Base-by-base conservation (phyloP, 2,888 invertebrate genomes). In the Alcis repandata region DNA sequence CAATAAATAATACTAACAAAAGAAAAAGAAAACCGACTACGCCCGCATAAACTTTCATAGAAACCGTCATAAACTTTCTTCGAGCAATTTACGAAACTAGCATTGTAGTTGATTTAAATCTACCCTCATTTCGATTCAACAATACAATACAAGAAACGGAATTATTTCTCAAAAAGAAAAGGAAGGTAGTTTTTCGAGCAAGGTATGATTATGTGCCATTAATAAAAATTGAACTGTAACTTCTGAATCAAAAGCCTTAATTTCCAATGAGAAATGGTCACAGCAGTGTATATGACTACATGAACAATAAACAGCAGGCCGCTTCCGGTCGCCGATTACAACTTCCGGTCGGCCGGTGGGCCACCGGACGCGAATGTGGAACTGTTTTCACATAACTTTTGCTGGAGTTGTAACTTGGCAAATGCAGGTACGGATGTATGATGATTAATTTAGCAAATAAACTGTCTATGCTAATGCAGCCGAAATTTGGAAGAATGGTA, bases 321-420 rank as follows among this genome's bases (percentile, higher is more conserved):
- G 69, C 76, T 78, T 83, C 83, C 83, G 79, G 76, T 72, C 69
- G 63, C 75, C 79, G 80, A 79, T 83, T 79, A 80, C 83, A 69
- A 76, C 72, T 78, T 83, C 83, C 82, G 79, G 74, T 51, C 63
- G 66, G 61, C 59, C 70, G 74, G 77, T 66, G 22, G 33, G 59
- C 69, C 70, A 65, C 68, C 82, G 80, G 82, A 80, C 66, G 79
- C 73, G 69, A 64, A 69, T 71, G 71, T 72, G 73, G 70, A 76
- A 72, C 73, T 73, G 69, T 81, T 80, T 78, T 75, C 76, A 74
- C 74, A 68, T 76, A 71, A 75, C 71, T 63, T 62, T 77, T 70
- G 60, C 48, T 61, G 58, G 56, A 49, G 53, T 11, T 40, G 61
- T 38, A 49, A 63, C 43, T 41, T 45, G 38, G 49, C 36, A 45